Evolutionary conservation across 53 echinoderm and acorn worm genomes (phyloP).

Genomic region (Zoroaster sp.): DNA sequence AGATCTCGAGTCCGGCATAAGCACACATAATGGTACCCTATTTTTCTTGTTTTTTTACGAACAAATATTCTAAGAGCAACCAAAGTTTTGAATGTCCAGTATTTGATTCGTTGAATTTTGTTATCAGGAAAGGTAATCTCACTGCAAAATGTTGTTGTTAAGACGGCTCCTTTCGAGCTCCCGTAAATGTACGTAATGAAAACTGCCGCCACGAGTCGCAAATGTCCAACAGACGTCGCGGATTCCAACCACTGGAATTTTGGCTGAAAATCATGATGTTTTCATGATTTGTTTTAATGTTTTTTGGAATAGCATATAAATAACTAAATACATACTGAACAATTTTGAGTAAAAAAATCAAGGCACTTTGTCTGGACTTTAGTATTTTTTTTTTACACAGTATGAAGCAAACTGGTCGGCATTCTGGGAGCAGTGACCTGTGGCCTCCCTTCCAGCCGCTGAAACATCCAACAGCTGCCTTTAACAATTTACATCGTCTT

Average conservation of each 20-base stretch:
- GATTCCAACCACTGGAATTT: neutral
- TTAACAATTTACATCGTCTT: slow-evolving; percentile 57
- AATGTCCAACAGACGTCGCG: neutral
- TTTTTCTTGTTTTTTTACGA: too few species aligned
- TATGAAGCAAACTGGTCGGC: slow-evolving; percentile 75
- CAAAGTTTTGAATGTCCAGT: too few species aligned
- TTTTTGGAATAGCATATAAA: neutral
- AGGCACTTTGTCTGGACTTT: neutral
- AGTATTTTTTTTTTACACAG: slow-evolving; percentile 36
- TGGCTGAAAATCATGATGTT: neutral
- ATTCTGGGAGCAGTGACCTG: slow-evolving; percentile 64
- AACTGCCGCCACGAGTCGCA: too few species aligned
- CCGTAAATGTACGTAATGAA: too few species aligned
- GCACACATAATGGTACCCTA: too few species aligned
- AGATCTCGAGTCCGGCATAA: too few species aligned
- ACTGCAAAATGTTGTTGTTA: too few species aligned
- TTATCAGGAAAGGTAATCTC: too few species aligned
- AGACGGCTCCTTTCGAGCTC: too few species aligned
- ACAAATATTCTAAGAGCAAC: too few species aligned
- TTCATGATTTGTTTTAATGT: neutral
- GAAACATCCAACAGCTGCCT: slow-evolving; percentile 60
- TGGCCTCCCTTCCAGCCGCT: slow-evolving; percentile 95
- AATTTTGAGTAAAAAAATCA: neutral
- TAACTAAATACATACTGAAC: neutral
- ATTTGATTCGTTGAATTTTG: too few species aligned